A percentile compares a stretch with the other conserved stretches of the same genome.
These are phyloP conservation scores for Argopecten irradians DNA, from an alignment of 1,140 invertebrate genomes.

Conservation along the genomic window DNA sequence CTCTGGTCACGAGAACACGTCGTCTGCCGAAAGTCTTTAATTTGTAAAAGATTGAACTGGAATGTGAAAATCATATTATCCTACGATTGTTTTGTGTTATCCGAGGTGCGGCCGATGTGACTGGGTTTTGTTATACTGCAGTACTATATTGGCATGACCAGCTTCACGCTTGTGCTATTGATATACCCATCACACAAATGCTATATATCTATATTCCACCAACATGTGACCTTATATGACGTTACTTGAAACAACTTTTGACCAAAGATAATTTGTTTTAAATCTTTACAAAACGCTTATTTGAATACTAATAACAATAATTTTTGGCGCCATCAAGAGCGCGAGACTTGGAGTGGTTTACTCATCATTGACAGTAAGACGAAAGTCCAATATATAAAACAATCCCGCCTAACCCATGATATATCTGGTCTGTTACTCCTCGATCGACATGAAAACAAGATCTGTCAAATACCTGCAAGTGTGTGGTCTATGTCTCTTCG, in stretches of 20 bases:
- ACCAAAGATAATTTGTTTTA: not conserved
- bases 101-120: not conserved
- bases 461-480: not conserved
- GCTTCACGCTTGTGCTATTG: not conserved
- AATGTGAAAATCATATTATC: slow-evolving; percentile 1
- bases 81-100: not conserved
- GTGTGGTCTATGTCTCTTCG: too few relatives aligned
- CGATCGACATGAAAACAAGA: not conserved
- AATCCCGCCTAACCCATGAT: not conserved
- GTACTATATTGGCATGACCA: not conserved
- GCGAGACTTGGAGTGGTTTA: not conserved
- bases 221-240: not conserved
- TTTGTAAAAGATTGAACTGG: slow-evolving; percentile 11
- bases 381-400: not conserved
- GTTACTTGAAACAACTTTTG: not conserved
- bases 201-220: not conserved
- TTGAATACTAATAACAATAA: too few relatives aligned
- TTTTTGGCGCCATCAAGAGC: not conserved
- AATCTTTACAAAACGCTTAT: not conserved
- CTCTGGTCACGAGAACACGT: not conserved
- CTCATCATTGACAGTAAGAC: not conserved
- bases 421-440: not conserved
- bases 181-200: not conserved
- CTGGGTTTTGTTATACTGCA: not conserved
- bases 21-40: slow-evolving; percentile 14